phyloP scores from a whole-genome alignment of 2,797 vertebrate species.

The Typhlichthys subterraneus region DNA sequence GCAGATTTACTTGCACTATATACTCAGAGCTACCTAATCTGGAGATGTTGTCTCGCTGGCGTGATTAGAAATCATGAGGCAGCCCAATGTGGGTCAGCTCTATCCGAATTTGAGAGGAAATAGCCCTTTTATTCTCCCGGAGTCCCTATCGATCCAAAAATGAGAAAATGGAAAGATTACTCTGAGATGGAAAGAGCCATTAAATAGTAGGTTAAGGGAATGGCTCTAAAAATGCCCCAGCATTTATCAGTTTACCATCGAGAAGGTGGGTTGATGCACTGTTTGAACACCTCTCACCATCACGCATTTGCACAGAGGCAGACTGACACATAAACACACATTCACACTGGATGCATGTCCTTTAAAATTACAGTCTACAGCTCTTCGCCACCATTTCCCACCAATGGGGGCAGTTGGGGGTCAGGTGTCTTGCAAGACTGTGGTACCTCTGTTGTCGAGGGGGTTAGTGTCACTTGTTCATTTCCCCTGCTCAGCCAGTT shows the following conservation, averaged over 20 bases:
- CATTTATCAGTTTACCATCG: conserved; percentile 54
- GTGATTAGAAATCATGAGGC: conserved; percentile 68
- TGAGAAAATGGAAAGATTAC: conserved; percentile 71
- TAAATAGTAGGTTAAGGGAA: conserved; percentile 45
- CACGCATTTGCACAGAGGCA: neutral
- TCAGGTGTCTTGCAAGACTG: neutral
- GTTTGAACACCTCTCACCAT: conserved; percentile 4
- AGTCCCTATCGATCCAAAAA: conserved; percentile 67
- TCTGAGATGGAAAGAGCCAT: conserved; percentile 63
- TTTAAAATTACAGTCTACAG: conserved; percentile 13
- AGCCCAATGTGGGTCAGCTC: conserved; percentile 56
- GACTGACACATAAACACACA: conserved; percentile 4
- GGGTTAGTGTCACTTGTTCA: neutral
- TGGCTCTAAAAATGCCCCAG: conserved; percentile 42
- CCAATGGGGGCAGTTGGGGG: no score
- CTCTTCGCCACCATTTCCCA: no score
- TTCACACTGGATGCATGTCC: conserved; percentile 22
- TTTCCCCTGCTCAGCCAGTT: neutral
- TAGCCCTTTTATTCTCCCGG: conserved; percentile 63
- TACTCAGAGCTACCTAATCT: conserved; percentile 43
- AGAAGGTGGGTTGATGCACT: conserved; percentile 23
- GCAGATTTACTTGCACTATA: conserved; percentile 38
- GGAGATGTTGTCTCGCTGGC: conserved; percentile 48
- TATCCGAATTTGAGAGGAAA: conserved; percentile 68
- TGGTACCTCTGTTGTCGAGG: neutral